Evolutionary conservation across 2,888 invertebrate species (phyloP).

Genomic region (Drosophila testacea): DNA sequence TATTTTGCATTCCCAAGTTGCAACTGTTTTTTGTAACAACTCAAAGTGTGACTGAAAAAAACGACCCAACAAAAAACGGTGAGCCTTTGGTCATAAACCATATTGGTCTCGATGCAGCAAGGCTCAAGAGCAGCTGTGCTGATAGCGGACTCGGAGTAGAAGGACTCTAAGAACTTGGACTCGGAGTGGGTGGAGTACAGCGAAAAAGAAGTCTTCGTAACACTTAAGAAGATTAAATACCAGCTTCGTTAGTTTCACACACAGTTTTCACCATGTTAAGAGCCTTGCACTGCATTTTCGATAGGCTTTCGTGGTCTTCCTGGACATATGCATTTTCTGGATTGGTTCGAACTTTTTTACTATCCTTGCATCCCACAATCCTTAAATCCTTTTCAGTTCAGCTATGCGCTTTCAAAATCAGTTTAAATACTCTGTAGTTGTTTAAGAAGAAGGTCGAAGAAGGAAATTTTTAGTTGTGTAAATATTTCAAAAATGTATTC

Average conservation of each 20-base stretch:
- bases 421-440: neutral
- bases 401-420: neutral
- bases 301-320: constrained; percentile 38
- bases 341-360: constrained; percentile 15
- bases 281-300: constrained; percentile 35
- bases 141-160: constrained; percentile 19
- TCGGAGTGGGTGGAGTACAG: neutral
- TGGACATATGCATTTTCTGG: constrained; percentile 13
- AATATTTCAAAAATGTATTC: too few species aligned
- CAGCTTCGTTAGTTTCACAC: constrained; percentile 38
- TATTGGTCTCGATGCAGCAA: constrained; percentile 44
- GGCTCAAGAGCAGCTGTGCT: constrained; percentile 26
- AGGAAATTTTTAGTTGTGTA: neutral
- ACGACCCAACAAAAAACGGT: constrained; percentile 14
- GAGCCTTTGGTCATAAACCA: constrained; percentile 36
- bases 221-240: constrained; percentile 75
- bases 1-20: neutral
- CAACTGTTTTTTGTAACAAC: neutral
- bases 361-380: neutral
- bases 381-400: neutral
- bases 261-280: constrained; percentile 1
- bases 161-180: neutral
- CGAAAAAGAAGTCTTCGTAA: constrained; percentile 25
- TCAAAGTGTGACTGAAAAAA: neutral
- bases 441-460: too few species aligned